These are phyloP conservation scores for Wasmannia auropunctata DNA, from an alignment of 1,140 invertebrate species.

Conservation along the genomic window DNA sequence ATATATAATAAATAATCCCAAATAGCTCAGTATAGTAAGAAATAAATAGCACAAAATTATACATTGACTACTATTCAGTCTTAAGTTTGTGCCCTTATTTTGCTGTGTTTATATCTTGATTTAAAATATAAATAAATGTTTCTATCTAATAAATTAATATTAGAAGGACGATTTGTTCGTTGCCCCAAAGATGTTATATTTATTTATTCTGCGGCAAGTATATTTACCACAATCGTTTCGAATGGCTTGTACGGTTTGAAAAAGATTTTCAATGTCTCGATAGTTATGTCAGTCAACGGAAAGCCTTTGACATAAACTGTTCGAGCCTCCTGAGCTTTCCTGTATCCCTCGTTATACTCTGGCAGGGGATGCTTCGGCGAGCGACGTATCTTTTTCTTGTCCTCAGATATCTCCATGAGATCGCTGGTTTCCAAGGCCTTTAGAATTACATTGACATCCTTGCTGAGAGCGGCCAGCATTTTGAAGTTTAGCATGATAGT, in stretches of 20 bases:
- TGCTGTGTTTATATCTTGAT: no score
- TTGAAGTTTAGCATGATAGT: conserved; percentile 95
- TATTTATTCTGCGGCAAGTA: not conserved
- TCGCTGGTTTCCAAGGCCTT: conserved; percentile 91
- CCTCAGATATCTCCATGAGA: conserved; percentile 93
- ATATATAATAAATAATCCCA: no score
- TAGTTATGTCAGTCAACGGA: conserved; percentile 87
- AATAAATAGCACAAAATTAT: not conserved
- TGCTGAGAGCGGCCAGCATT: conserved; percentile 90
- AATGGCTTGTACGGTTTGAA: conserved; percentile 90
- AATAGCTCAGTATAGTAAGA: not conserved
- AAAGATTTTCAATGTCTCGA: conserved; percentile 91
- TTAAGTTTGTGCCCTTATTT: not conserved
- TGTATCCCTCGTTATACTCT: conserved; percentile 93
- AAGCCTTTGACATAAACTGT: conserved; percentile 97
- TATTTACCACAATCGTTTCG: conserved; percentile 90
- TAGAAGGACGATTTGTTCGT: not conserved
- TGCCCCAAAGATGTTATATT: not conserved
- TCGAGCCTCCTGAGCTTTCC: conserved; percentile 90
- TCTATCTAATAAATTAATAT: not conserved
- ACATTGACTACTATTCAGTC: not conserved
- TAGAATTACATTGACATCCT: conserved; percentile 90
- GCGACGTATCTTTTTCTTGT: conserved; percentile 93
- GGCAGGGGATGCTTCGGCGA: conserved; percentile 92
- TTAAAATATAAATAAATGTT: not conserved